phyloP scores from a whole-genome alignment of 2,113 vertebrate species.

The Pollachius pollachius region DNA sequence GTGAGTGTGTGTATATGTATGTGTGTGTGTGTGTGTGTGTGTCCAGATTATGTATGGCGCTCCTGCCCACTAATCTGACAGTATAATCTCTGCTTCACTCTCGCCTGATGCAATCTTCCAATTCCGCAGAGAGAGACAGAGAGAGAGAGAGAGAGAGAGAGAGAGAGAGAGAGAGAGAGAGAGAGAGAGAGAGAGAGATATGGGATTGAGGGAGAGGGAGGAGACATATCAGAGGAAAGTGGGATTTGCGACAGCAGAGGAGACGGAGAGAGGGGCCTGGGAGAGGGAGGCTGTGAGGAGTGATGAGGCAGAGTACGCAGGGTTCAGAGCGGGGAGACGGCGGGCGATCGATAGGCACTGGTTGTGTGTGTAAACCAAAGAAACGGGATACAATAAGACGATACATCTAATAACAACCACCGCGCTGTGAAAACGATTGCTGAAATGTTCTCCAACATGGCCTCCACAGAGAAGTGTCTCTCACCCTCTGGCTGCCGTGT shows the following conservation, averaged over 20 bases:
- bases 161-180: neutral
- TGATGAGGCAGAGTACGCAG: neutral
- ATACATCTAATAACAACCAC: too few species aligned
- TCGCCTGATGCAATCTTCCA: constrained; percentile 71
- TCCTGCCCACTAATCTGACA: constrained; percentile 73
- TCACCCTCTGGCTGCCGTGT: too few species aligned
- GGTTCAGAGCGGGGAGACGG: neutral
- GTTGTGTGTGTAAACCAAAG: too few species aligned
- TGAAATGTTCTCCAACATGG: too few species aligned
- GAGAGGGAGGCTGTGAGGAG: neutral
- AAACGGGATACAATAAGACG: too few species aligned
- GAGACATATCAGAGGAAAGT: constrained; percentile 61
- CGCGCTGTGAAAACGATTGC: too few species aligned
- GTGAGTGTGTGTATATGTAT: constrained; percentile 9
- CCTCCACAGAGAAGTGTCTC: too few species aligned
- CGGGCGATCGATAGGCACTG: constrained; percentile 15
- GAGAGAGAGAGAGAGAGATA: constrained; percentile 23
- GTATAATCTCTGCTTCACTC: constrained; percentile 76
- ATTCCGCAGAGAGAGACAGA: constrained; percentile 66
- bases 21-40: constrained; percentile 27
- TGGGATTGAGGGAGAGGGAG: constrained; percentile 69
- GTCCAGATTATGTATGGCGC: constrained; percentile 70
- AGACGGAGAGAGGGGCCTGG: constrained; percentile 8
- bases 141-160: constrained; percentile 4
- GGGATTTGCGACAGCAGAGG: constrained; percentile 40